Conservation (phyloP, 2,797 vertebrate species). For the Oreochromis grahami region DNA sequence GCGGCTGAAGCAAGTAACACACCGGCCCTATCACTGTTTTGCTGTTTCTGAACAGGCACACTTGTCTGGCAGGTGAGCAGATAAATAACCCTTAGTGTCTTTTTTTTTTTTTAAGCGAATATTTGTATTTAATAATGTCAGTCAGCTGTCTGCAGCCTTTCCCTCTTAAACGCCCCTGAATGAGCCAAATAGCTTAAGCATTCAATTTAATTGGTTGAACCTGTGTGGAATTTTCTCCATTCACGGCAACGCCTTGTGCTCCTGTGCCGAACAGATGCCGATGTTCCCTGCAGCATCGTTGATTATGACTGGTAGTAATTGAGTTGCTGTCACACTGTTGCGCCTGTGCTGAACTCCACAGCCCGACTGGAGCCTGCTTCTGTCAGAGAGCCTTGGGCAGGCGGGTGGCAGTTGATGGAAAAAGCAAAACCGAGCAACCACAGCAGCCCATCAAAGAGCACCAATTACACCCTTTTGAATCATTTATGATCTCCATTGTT, state of each 20-base stretch:
- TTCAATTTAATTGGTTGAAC: slow-evolving; percentile 40
- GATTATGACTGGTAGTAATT: slow-evolving; percentile 69
- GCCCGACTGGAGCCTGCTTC: slow-evolving; percentile 39
- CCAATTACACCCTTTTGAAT: slow-evolving; percentile 59
- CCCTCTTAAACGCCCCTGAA: background rate
- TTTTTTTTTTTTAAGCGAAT: background rate
- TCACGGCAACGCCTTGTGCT: slow-evolving; percentile 28
- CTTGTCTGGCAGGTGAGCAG: background rate
- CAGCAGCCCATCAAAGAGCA: slow-evolving; percentile 45
- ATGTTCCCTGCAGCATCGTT: slow-evolving; percentile 55
- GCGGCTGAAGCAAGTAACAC: slow-evolving; percentile 5
- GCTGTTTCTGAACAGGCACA: background rate
- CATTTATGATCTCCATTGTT: slow-evolving; percentile 46
- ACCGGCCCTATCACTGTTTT: background rate
- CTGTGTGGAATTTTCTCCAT: slow-evolving; percentile 41
- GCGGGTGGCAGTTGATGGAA: slow-evolving; percentile 43
- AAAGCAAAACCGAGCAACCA: slow-evolving; percentile 34
- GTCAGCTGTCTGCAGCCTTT: background rate
- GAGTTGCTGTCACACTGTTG: slow-evolving; percentile 66
- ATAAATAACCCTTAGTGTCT: background rate
- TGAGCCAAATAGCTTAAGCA: slow-evolving; percentile 36
- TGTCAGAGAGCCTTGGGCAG: slow-evolving; percentile 33
- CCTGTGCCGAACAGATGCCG: slow-evolving; percentile 61
- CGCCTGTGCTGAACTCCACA: slow-evolving; percentile 33
- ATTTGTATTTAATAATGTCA: background rate